Percentiles rank a stretch among this genome's conserved stretches.
These are phyloP conservation scores for Mastacembelus armatus DNA, from an alignment of 2,797 vertebrate genomes.

Conservation along the genomic window DNA sequence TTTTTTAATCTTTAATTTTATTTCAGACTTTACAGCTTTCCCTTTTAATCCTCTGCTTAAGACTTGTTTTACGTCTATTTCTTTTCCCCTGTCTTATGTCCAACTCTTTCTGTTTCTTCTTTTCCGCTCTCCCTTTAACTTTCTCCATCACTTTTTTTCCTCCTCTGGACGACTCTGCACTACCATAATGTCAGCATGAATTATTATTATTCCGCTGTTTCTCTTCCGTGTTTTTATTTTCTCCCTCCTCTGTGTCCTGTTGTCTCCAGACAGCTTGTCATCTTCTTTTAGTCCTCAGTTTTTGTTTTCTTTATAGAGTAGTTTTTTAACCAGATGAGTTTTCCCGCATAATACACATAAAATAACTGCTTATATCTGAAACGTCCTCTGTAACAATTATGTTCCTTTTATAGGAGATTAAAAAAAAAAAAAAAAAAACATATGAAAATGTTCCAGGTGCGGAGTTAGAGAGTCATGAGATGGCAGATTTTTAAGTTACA, in stretches of 20 bases:
- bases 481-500: slow-evolving; percentile 28
- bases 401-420: background rate
- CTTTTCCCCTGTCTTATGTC: background rate
- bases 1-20: slow-evolving; percentile 43
- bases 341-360: slow-evolving; percentile 10
- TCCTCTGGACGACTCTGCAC: background rate
- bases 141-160: background rate
- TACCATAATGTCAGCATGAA: background rate
- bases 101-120: background rate
- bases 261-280: background rate
- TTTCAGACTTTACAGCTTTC: slow-evolving; percentile 43
- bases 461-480: slow-evolving; percentile 10
- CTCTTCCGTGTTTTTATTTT: slow-evolving; percentile 6
- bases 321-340: slow-evolving; percentile 14
- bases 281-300: background rate
- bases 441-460: background rate
- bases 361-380: background rate
- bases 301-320: slow-evolving; percentile 12
- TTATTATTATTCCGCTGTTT: background rate
- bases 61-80: background rate
- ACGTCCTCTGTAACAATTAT: background rate
- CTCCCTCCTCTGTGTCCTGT: background rate
- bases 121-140: background rate
- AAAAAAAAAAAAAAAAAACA: background rate
- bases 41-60: background rate